A percentile compares a stretch with the other conserved stretches of the same genome.
These are phyloP conservation scores for Pelosia muscerda DNA, from an alignment of 2,888 invertebrate species.

Conservation along the genomic window DNA sequence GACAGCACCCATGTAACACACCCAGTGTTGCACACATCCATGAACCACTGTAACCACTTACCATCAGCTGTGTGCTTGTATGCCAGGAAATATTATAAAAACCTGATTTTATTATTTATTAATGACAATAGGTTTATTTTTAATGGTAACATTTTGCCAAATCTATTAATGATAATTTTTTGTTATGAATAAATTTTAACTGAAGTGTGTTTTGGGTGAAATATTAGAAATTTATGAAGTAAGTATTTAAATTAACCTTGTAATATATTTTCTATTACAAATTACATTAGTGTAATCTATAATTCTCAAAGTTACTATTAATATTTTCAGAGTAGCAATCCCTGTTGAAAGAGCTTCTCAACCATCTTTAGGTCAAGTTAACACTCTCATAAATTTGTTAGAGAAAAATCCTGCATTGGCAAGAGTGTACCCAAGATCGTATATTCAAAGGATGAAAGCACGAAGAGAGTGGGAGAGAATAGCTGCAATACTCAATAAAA, in stretches of 20 bases:
- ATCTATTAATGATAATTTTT: neutral
- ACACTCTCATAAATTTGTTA: neutral
- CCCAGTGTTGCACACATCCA: too few relatives aligned
- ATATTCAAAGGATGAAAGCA: neutral
- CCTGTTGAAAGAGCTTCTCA: neutral
- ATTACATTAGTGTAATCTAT: neutral
- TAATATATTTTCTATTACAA: neutral
- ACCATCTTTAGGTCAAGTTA: neutral
- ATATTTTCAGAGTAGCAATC: neutral
- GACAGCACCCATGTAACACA: too few relatives aligned
- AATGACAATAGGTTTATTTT: neutral
- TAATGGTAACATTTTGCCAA: neutral
- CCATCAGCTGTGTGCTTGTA: too few relatives aligned
- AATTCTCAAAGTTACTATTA: neutral
- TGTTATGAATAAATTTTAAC: neutral
- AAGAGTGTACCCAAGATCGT: neutral
- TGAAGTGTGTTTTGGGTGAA: slow-evolving; percentile 5
- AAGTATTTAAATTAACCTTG: neutral
- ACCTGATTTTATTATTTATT: neutral
- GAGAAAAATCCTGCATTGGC: neutral
- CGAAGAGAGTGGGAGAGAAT: neutral
- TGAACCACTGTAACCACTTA: too few relatives aligned
- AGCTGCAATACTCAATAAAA: neutral
- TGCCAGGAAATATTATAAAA: too few relatives aligned
- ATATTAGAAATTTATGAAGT: neutral